Base-by-base conservation (phyloP, 2,888 invertebrate species). In the Volucella bombylans region DNA sequence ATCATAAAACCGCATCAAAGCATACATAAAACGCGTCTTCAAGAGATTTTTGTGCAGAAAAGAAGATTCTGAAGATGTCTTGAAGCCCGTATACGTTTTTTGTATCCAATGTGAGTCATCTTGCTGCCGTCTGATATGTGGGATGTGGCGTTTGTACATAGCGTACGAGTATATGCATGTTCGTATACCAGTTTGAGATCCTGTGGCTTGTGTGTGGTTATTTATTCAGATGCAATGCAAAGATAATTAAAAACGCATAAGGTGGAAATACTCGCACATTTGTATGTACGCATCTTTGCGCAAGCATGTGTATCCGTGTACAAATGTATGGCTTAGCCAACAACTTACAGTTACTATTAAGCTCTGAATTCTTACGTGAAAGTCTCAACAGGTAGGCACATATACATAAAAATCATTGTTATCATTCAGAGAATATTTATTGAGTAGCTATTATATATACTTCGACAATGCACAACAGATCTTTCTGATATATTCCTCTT, bases 181-280 rank as follows among this genome's bases (percentile, higher is more conserved):
- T 55, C 31, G 62, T 61, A 74, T 76, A 80, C 79, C 41, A 69
- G 72, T 81, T 73, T 68, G 69, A 12, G 52, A 68, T 72, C 11
- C 45, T 59, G 61, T 47, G 23, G 52, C 39, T 39, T 62, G 23
- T 71, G 55, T 50, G 72, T 69, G 52, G 57, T 61, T 78, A 50
- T 65, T 72, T 57, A 73, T 72, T 78, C 43, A 55, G 68, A 64
- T 73, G 59, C 71, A 79, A 67, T 74, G 59, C 71, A 79, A 71
- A 71, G 57, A 82, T 82, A 64, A 81, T 80, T 80, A 83, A 80
- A 61, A 77, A 77, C 65, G 71, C 59, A 72, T 77, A 64, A 64
- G 50, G 77, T 64, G 38, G 12, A 41, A 49, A 57, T 55, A 45
- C 4, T 12, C 1, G 1, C 18, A 45, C 31, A 18, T 39, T 0